Evolutionary conservation across 2,113 vertebrate genomes (phyloP).

Genomic region (pig (Sus scrofa)): DNA sequence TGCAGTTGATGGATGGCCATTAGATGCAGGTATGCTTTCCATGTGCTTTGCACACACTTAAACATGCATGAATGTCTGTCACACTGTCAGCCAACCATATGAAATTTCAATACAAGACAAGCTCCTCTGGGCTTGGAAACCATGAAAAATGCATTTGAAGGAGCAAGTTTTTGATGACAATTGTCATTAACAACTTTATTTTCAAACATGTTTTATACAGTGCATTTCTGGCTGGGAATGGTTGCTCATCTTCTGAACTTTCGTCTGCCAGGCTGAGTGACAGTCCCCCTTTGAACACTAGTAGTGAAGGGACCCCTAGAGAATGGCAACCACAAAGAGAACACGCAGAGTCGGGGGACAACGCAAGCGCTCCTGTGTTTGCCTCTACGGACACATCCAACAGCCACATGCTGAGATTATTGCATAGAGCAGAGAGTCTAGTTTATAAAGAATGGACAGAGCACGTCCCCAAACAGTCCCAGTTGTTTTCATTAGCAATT

Average conservation of each 20-base stretch:
- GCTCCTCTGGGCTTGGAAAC: not conserved
- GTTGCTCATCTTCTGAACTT: slow-evolving; percentile 68
- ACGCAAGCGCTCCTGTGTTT: not conserved
- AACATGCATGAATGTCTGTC: not conserved
- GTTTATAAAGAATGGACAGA: not conserved
- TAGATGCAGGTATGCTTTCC: not conserved
- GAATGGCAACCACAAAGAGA: not conserved
- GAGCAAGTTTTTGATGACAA: slow-evolving; percentile 75
- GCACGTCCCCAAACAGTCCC: not conserved
- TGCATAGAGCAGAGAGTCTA: not conserved
- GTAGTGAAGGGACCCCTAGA: not conserved
- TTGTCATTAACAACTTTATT: slow-evolving; percentile 60
- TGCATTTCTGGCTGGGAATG: slow-evolving; percentile 66
- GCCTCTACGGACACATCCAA: not conserved
- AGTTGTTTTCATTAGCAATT: not conserved
- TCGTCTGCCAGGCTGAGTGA: not conserved
- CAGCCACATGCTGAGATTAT: not conserved
- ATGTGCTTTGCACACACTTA: not conserved
- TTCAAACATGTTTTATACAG: slow-evolving; percentile 68
- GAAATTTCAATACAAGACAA: not conserved
- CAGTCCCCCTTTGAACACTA: slow-evolving; percentile 25
- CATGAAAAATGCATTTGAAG: slow-evolving; percentile 63
- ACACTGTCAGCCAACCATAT: slow-evolving; percentile 50
- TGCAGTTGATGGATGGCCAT: not conserved
- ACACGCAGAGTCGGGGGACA: not conserved